Evolutionary conservation across 2,113 vertebrate genomes (phyloP).

Genomic region (Himantopus leucocephalus): DNA sequence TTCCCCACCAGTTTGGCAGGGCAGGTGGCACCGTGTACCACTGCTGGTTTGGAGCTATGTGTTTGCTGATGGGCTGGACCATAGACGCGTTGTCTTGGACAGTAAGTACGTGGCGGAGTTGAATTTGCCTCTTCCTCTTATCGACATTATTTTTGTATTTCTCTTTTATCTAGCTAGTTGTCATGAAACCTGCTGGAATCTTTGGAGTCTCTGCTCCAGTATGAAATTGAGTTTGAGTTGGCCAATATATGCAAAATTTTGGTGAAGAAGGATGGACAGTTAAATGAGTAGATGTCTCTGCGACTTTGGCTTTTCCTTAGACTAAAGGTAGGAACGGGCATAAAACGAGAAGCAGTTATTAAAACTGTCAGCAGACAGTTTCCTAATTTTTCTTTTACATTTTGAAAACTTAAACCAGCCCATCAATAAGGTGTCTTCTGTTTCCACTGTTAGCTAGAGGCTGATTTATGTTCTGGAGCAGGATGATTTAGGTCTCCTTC

Average conservation of each 20-base stretch:
- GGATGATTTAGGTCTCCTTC: not conserved
- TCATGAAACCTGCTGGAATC: not conserved
- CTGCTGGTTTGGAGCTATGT: not conserved
- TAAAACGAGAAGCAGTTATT: not conserved
- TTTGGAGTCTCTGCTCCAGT: not conserved
- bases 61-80: not conserved
- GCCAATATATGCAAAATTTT: not conserved
- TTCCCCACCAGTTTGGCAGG: not conserved
- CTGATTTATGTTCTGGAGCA: not conserved
- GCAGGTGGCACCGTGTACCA: not conserved
- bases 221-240: not conserved
- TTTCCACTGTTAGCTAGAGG: not conserved
- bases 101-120: not conserved
- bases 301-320: not conserved
- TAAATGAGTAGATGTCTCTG: not conserved
- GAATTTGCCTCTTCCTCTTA: not conserved
- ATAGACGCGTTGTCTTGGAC: fast-evolving
- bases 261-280: not conserved
- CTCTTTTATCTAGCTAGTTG: not conserved
- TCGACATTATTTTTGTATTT: not conserved
- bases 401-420: not conserved
- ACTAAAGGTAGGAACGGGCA: not conserved
- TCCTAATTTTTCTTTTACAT: not conserved
- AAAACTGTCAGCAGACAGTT: not conserved
- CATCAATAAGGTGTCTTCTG: not conserved